phyloP scores from a whole-genome alignment of 2,888 invertebrate species.

The Abscondita cerata region DNA sequence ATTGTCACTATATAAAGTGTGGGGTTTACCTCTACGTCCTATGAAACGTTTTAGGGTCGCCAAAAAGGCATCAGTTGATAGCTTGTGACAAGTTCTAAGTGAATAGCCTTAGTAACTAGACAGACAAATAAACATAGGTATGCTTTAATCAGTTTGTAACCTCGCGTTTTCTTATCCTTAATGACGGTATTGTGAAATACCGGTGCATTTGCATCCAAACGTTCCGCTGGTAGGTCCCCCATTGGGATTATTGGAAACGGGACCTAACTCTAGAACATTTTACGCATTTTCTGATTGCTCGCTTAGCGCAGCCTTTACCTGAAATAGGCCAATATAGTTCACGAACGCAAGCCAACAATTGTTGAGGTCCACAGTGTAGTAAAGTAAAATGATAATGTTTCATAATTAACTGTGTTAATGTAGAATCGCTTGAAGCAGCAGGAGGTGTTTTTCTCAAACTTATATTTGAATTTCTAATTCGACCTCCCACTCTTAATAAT shows the following conservation, averaged over 20 bases:
- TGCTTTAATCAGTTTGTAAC: neutral
- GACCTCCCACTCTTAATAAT: neutral
- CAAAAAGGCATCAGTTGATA: neutral
- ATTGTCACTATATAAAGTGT: neutral
- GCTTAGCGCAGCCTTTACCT: neutral
- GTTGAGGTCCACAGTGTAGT: neutral
- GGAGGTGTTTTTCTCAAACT: neutral
- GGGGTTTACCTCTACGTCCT: neutral
- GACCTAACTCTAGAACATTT: neutral
- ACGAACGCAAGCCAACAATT: neutral
- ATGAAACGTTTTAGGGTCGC: neutral
- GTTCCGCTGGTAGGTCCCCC: neutral
- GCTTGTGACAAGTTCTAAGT: neutral
- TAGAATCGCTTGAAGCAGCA: neutral
- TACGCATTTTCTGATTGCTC: too few relatives aligned
- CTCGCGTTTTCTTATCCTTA: neutral
- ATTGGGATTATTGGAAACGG: neutral
- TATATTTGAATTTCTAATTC: neutral
- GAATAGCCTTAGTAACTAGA: neutral
- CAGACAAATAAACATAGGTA: neutral
- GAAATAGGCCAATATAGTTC: too few relatives aligned
- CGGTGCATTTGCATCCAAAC: too few relatives aligned
- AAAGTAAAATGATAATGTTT: neutral
- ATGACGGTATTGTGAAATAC: too few relatives aligned
- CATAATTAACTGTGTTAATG: neutral